Percentiles rank a stretch among this genome's conserved stretches.
Conservation (phyloP, 1,140 invertebrate species). For the Aricia agestis region DNA sequence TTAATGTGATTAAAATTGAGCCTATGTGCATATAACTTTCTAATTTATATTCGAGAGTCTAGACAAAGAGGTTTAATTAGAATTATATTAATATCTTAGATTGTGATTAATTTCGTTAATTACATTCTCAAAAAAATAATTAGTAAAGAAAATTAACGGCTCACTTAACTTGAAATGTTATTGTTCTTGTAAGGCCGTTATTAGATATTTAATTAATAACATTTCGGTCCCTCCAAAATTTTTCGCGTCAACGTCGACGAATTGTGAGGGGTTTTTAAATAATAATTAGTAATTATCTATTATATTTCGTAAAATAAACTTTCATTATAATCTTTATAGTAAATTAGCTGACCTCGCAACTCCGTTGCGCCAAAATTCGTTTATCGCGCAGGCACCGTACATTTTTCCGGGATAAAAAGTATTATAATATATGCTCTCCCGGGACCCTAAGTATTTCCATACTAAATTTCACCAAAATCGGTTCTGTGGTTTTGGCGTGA, state of each 20-base stretch:
- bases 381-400: neutral
- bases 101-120: neutral
- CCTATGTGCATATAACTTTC: too few species aligned
- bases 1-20: too few species aligned
- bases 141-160: neutral
- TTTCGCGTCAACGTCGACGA: neutral
- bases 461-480: too few species aligned
- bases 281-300: conserved; percentile 1
- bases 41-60: too few species aligned
- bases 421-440: too few species aligned
- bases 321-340: too few species aligned
- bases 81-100: too few species aligned
- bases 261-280: neutral
- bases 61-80: too few species aligned
- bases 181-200: neutral
- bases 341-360: too few species aligned
- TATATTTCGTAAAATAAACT: neutral
- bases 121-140: neutral
- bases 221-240: conserved; percentile 1
- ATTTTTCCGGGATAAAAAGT: too few species aligned
- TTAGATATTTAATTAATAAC: neutral
- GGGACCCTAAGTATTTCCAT: too few species aligned
- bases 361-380: neutral
- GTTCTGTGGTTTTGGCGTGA: too few species aligned
- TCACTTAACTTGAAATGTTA: neutral